Base-by-base conservation (phyloP, 2,797 vertebrate species). In the Astyanax mexicanus region DNA sequence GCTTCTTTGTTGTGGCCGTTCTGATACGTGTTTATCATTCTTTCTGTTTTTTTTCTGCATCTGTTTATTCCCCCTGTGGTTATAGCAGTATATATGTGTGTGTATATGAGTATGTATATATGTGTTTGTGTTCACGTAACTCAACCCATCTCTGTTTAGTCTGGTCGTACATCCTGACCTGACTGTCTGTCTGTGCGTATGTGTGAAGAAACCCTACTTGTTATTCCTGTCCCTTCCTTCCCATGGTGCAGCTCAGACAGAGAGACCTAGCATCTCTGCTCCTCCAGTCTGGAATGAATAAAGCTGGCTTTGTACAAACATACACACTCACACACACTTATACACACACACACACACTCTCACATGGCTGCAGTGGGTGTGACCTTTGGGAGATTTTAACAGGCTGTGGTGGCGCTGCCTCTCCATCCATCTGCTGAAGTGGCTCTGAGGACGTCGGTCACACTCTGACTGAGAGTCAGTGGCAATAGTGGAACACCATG, bases 101-200 rank as follows among this genome's bases (percentile, higher is more conserved):
- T 75, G 55, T 79, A 62, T 21, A 64, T 61, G 55, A 80, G 54
- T 52, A 12, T 70, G 38, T 77, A 61, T 60, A 23, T 75, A 55
- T 80, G 62, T 19, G 64, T 65, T 55, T 60, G 74, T 44, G 32
- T 66, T 25, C 32, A 27, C 19, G 17, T 67, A 40, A 71, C 13
- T 82, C 80, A 52, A 74, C 58, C 58, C 68, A 84, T 89, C 84
- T 77, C 49, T 88, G 89, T 90, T 92, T 90, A 89, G 91, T 92
- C 90, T 93, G 90, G 91, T 89, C 88, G 80, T 82, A 89, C 88
- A 90, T 93, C 89, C 91, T 91, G 89, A 65, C 40, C 32, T 69
- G 37, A 13, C 13, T 52, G 29, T 64, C 44, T 17, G 49, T 51
- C 15, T 54, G 44, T 66, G 67, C 57, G 21, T 58, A 75, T 27